Conservation (phyloP, 2,113 vertebrate genomes). For the Sebastes schlegelii region DNA sequence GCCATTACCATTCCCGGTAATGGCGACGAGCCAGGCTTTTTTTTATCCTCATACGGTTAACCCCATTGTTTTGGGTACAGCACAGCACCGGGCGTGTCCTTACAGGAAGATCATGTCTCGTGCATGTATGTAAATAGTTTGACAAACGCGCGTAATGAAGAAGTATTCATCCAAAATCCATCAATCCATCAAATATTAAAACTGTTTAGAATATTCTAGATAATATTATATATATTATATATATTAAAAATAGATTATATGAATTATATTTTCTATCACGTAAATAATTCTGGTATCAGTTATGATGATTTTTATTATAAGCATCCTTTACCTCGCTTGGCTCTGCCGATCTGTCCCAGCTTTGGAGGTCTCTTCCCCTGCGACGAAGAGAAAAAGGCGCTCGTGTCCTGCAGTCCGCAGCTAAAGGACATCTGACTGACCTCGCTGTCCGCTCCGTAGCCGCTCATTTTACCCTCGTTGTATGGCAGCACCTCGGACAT, state of each 20-base stretch:
- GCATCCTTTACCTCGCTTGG: constrained; percentile 92
- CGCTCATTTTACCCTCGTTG: constrained; percentile 97
- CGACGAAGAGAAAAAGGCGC: constrained; percentile 93
- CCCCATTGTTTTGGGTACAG: constrained; percentile 10
- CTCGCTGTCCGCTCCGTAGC: constrained; percentile 93
- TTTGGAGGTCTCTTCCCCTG: constrained; percentile 98
- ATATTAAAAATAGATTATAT: background rate
- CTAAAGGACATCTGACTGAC: constrained; percentile 97
- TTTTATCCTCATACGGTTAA: background rate
- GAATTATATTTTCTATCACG: background rate
- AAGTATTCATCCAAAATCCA: too few relatives aligned
- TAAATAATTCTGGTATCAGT: background rate
- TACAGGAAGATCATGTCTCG: constrained; percentile 9
- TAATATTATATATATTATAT: background rate
- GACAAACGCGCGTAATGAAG: background rate
- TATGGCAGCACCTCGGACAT: constrained; percentile 99
- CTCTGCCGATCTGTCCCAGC: constrained; percentile 96
- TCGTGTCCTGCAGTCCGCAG: constrained; percentile 98
- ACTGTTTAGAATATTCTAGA: background rate
- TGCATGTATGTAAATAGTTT: constrained; percentile 52
- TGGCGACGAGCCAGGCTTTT: constrained; percentile 25
- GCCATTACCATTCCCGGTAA: constrained; percentile 7
- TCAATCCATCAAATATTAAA: background rate
- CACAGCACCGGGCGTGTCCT: constrained; percentile 60
- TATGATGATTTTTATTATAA: background rate